Conservation (phyloP, 2,888 invertebrate species). For the Polydrusus pterygomalis region DNA sequence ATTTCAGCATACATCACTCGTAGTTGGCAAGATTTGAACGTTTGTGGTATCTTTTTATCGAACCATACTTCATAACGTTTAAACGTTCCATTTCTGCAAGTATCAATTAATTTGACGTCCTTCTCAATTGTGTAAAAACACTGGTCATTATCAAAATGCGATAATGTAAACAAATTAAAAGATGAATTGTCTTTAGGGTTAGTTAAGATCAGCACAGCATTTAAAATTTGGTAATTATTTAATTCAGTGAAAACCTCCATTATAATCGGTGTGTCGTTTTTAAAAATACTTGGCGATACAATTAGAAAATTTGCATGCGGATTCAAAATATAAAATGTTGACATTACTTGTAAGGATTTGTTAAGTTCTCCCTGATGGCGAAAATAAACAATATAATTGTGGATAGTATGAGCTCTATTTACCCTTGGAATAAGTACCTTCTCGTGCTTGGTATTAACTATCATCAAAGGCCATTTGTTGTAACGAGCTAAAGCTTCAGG, state of each 20-base stretch:
- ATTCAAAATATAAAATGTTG: conserved; percentile 52
- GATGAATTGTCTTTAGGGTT: conserved; percentile 50
- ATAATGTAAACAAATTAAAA: conserved; percentile 63
- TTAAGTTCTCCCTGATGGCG: conserved; percentile 52
- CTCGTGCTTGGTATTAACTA: conserved; percentile 28
- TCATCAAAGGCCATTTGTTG: conserved; percentile 45
- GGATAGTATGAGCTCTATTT: conserved; percentile 27
- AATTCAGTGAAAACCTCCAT: conserved; percentile 56
- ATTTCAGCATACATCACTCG: conserved; percentile 64
- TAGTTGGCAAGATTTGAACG: conserved; percentile 65
- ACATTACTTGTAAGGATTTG: conserved; percentile 43
- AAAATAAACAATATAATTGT: conserved; percentile 58
- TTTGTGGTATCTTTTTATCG: conserved; percentile 60
- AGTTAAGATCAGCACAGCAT: conserved; percentile 61
- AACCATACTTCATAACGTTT: conserved; percentile 52
- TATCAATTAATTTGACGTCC: conserved; percentile 56
- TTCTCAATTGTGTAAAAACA: conserved; percentile 59
- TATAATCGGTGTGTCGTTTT: conserved; percentile 51
- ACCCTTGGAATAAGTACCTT: conserved; percentile 5
- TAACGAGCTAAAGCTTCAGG: conserved; percentile 11
- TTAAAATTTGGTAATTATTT: conserved; percentile 58
- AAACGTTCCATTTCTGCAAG: conserved; percentile 57
- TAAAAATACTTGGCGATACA: conserved; percentile 58
- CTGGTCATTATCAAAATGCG: conserved; percentile 61
- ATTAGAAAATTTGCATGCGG: conserved; percentile 60